phyloP scores from a whole-genome alignment of 2,888 invertebrate species.

The Drosophila conformis region DNA sequence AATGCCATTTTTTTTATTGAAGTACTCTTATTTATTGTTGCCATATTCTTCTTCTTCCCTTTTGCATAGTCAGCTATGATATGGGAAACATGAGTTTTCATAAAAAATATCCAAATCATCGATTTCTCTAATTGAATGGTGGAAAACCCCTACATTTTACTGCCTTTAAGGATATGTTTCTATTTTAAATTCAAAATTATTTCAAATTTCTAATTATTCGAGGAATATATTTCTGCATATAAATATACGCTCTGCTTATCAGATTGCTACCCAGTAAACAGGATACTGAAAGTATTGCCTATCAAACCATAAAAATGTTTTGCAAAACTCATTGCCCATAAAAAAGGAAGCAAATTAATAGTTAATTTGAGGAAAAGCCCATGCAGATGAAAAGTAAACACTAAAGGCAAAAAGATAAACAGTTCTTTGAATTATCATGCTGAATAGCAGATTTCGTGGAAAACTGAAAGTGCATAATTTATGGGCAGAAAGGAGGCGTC shows the following conservation, averaged over 20 bases:
- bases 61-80: not conserved
- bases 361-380: not conserved
- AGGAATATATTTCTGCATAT: not conserved
- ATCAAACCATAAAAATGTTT: not conserved
- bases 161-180: not conserved
- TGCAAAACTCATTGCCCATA: not conserved
- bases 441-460: conserved; percentile 37
- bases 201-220: not conserved
- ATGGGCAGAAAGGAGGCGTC: conserved; percentile 35
- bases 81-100: not conserved
- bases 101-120: not conserved
- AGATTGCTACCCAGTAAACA: not conserved
- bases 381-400: conserved; percentile 33
- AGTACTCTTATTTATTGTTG: not conserved
- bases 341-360: not conserved
- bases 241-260: not conserved
- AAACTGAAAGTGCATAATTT: conserved; percentile 45
- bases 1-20: not conserved
- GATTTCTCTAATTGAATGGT: not conserved
- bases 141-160: not conserved
- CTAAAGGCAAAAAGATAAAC: conserved; percentile 15
- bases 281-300: not conserved
- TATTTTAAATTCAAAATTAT: not conserved
- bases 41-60: not conserved
- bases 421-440: conserved; percentile 55